phyloP scores from a whole-genome alignment of 2,888 invertebrate species.

The Phengaris alcon region DNA sequence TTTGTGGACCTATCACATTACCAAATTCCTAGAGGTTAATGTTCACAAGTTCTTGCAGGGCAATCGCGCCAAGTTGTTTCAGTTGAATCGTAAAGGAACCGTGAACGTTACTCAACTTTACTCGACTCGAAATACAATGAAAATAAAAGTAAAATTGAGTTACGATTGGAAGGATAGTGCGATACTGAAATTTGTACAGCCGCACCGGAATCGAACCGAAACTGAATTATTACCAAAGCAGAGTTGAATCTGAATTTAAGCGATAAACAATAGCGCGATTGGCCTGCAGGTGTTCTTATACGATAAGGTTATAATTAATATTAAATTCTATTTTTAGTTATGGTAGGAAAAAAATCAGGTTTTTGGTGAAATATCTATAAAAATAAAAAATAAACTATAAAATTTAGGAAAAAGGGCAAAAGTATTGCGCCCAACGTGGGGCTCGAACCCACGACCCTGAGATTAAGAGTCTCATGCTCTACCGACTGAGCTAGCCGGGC shows the following conservation, averaged over 20 bases:
- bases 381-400: not conserved
- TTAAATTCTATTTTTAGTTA: not conserved
- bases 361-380: not conserved
- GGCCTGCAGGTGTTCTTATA: not conserved
- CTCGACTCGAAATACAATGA: no score
- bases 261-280: no score
- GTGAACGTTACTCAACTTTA: no score
- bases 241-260: no score
- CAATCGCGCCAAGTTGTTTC: no score
- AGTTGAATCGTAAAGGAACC: no score
- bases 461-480: constrained; percentile 83
- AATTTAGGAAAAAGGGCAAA: constrained; percentile 27
- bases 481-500: constrained; percentile 80
- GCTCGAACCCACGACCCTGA: constrained; percentile 83
- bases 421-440: constrained; percentile 77
- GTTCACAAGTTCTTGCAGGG: not conserved
- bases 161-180: no score
- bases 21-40: not conserved
- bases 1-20: constrained; percentile 10
- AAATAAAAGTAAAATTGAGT: no score
- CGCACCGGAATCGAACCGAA: no score
- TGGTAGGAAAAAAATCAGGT: not conserved
- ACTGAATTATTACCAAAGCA: no score
- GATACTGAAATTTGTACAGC: no score
- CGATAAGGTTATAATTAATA: not conserved